A percentile compares a stretch with the other conserved stretches of the same genome.
These are phyloP conservation scores for Fragum whitleyi DNA, from an alignment of 2,888 invertebrate species.

Conservation along the genomic window DNA sequence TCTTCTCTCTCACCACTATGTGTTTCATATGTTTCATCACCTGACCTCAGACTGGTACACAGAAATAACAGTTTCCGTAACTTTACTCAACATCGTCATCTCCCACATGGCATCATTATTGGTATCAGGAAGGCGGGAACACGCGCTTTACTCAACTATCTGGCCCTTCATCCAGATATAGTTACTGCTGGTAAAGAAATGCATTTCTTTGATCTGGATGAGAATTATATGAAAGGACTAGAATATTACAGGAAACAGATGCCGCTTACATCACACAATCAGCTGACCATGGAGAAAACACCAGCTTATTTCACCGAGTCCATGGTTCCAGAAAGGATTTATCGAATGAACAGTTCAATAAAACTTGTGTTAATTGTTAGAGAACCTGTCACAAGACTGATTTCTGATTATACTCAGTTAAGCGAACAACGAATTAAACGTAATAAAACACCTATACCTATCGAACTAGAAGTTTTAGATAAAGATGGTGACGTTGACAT, in stretches of 20 bases:
- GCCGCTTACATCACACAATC: slow-evolving; percentile 95
- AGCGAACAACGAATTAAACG: slow-evolving; percentile 84
- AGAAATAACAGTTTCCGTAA: slow-evolving; percentile 19
- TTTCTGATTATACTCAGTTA: slow-evolving; percentile 98
- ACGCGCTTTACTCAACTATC: slow-evolving; percentile 85
- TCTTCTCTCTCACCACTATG: neutral
- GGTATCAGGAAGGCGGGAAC: slow-evolving; percentile 86
- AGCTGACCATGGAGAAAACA: slow-evolving; percentile 98
- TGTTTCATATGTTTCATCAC: neutral
- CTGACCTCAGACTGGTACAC: neutral
- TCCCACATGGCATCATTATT: slow-evolving; percentile 85
- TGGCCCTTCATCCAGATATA: slow-evolving; percentile 88
- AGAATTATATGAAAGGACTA: slow-evolving; percentile 94
- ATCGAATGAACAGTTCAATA: slow-evolving; percentile 96
- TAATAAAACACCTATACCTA: slow-evolving; percentile 74
- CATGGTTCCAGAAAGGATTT: slow-evolving; percentile 96
- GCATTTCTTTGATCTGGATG: slow-evolving; percentile 96
- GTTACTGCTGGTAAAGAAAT: slow-evolving; percentile 97
- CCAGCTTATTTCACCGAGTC: slow-evolving; percentile 98
- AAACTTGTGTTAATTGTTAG: slow-evolving; percentile 95
- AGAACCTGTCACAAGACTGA: slow-evolving; percentile 97
- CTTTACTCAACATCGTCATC: slow-evolving; percentile 67
- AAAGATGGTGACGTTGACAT: slow-evolving; percentile 82
- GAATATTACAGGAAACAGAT: slow-evolving; percentile 96
- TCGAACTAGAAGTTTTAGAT: slow-evolving; percentile 83